Base-by-base conservation (phyloP, 2,888 invertebrate genomes). In the Drosophila gaucha region DNA sequence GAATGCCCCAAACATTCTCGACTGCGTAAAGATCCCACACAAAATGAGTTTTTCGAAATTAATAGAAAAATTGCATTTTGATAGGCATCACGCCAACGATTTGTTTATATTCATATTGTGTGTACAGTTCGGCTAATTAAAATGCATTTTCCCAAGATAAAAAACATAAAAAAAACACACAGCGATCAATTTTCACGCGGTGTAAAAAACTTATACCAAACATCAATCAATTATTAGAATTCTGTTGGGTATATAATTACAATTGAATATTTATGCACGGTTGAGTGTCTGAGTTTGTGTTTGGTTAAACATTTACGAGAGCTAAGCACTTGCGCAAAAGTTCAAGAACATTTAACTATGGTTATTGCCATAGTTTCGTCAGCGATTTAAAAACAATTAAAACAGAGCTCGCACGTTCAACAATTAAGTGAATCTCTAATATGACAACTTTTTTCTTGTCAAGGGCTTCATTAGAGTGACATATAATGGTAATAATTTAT, bases 351-450 rank as follows among this genome's bases (percentile, higher is more conserved):
- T 54, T 56, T 38, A 31, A 22, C 47, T 36, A 57, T 80, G 79
- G 82, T 70, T 82, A 74, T 82, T 82, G 85, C 68, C 82, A 85
- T 51, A 80, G 68, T 73, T 83, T 58, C 49, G 31, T 63, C 31
- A 36, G 31, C 10, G 36, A 60, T 56, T 60, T 38, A 49, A 52
- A 43, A 56, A 18, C 47, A 14, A 46, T 69, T 46, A 35, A 35
- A 33, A 22, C 24, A 51, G 14, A 50, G 49, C 26, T 31, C 22
- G 28, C 24, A 1, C n/a, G 43, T 47, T 44, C 35, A 26, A 10
- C 12, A 14, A 47, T 41, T 57, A 44, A 58, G 33, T 31, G 10
- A 44, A 26, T 49, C 16, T n/a, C 12, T 30, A 22, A 49, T 33
- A 41, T 59, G 28, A 46, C 26, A 50, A 18, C 2, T 30, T 20